These are phyloP conservation scores for Machimus rusticus DNA, from an alignment of 2,888 invertebrate genomes.

Conservation along the genomic window DNA sequence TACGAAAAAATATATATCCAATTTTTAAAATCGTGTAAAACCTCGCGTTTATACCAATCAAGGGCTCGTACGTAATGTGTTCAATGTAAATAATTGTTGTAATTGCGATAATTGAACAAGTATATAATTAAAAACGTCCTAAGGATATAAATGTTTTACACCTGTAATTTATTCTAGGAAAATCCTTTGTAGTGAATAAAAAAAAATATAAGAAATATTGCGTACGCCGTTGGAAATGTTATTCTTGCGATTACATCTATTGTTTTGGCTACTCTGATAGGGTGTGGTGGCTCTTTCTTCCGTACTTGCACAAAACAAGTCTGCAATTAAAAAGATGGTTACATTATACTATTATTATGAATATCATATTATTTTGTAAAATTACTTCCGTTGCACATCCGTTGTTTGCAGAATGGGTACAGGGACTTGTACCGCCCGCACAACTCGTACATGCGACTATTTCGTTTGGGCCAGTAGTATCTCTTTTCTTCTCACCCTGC, in stretches of 20 bases:
- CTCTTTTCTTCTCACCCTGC: constrained; percentile 86
- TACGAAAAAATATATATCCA: constrained; percentile 26
- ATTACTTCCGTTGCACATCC: constrained; percentile 84
- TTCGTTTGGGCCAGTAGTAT: constrained; percentile 80
- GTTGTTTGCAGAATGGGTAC: constrained; percentile 86
- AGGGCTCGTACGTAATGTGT: constrained; percentile 4
- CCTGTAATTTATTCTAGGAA: constrained; percentile 56
- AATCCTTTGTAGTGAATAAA: constrained; percentile 93
- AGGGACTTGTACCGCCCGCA: constrained; percentile 76
- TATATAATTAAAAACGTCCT: not conserved
- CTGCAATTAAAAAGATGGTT: constrained; percentile 64
- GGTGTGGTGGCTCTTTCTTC: constrained; percentile 91
- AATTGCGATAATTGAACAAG: not conserved
- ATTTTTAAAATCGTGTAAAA: constrained; percentile 22
- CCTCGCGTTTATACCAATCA: not conserved
- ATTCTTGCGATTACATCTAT: constrained; percentile 94
- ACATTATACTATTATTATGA: not conserved
- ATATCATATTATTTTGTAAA: not conserved
- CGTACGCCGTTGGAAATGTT: constrained; percentile 91
- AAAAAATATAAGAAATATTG: constrained; percentile 93
- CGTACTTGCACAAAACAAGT: constrained; percentile 85
- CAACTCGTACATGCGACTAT: constrained; percentile 86
- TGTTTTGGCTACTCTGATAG: constrained; percentile 91
- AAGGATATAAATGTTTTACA: constrained; percentile 3
- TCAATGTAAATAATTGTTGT: constrained; percentile 2